Evolutionary conservation across 1,140 invertebrate genomes (phyloP).

Genomic region (Hyles euphorbiae): DNA sequence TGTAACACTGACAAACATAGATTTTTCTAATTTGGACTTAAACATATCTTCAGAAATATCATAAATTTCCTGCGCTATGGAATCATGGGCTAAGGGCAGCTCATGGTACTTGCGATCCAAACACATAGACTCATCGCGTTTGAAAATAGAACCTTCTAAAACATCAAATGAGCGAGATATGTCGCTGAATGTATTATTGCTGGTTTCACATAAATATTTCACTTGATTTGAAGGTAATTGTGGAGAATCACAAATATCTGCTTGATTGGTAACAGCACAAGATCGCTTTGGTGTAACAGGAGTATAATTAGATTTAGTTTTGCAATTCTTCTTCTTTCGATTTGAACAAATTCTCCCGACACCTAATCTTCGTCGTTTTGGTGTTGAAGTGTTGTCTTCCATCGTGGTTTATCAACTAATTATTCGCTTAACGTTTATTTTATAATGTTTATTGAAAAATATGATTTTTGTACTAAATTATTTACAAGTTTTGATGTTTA

Average conservation of each 20-base stretch:
- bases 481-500: conserved; percentile 10
- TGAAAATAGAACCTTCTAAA: conserved; percentile 28
- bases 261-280: not conserved
- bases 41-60: conserved; percentile 46
- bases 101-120: too few relatives aligned
- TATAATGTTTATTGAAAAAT: too few relatives aligned
- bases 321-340: conserved; percentile 20
- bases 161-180: conserved; percentile 46
- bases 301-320: conserved; percentile 25
- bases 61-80: conserved; percentile 18
- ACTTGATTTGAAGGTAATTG: conserved; percentile 63
- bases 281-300: conserved; percentile 19
- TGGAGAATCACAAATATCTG: conserved; percentile 48
- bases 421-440: too few relatives aligned
- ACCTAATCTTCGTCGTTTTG: conserved; percentile 50
- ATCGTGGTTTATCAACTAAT: too few relatives aligned
- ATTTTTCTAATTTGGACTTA: conserved; percentile 33
- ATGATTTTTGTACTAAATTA: too few relatives aligned
- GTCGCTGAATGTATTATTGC: conserved; percentile 36
- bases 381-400: conserved; percentile 38
- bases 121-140: conserved; percentile 17
- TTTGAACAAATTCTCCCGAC: conserved; percentile 25
- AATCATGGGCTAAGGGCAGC: too few relatives aligned
- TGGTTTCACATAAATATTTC: conserved; percentile 51
- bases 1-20: conserved; percentile 6